phyloP scores from a whole-genome alignment of 2,888 invertebrate genomes.

The Chloroclystis v-ata region DNA sequence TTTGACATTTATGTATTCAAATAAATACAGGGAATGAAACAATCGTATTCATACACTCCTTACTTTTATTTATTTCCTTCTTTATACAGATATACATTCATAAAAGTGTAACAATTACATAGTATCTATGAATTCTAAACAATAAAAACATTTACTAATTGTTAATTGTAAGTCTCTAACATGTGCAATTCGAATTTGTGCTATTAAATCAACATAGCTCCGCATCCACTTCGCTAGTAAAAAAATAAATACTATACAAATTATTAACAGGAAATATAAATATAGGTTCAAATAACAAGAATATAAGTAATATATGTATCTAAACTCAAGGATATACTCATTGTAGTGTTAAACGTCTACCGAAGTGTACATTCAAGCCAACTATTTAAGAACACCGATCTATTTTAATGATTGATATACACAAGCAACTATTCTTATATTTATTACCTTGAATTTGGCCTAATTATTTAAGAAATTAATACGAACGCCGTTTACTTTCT shows the following conservation, averaged over 20 bases:
- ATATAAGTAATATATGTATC: not conserved
- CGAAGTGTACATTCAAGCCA: not conserved
- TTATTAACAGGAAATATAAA: conserved; percentile 1
- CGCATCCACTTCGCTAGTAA: conserved; percentile 13
- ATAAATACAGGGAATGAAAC: conserved; percentile 42
- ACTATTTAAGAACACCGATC: not conserved
- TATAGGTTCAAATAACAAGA: not conserved
- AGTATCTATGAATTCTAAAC: conserved; percentile 6
- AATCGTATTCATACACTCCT: conserved; percentile 32
- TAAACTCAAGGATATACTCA: not conserved
- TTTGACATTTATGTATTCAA: conserved; percentile 15
- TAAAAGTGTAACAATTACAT: conserved; percentile 30
- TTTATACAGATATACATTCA: conserved; percentile 42
- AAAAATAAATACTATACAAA: conserved; percentile 3
- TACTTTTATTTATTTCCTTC: conserved; percentile 56
- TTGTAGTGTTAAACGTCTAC: not conserved
- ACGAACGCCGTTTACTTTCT: no score
- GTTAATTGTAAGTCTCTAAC: not conserved
- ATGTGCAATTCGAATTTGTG: conserved; percentile 3
- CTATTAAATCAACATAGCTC: conserved; percentile 4
- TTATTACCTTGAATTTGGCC: conserved; percentile 5
- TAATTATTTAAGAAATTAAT: not conserved
- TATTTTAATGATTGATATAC: not conserved
- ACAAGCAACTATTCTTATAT: conserved; percentile 2
- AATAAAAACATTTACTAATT: not conserved